Conservation (phyloP, 2,888 invertebrate genomes). For the Athrips mouffetella region DNA sequence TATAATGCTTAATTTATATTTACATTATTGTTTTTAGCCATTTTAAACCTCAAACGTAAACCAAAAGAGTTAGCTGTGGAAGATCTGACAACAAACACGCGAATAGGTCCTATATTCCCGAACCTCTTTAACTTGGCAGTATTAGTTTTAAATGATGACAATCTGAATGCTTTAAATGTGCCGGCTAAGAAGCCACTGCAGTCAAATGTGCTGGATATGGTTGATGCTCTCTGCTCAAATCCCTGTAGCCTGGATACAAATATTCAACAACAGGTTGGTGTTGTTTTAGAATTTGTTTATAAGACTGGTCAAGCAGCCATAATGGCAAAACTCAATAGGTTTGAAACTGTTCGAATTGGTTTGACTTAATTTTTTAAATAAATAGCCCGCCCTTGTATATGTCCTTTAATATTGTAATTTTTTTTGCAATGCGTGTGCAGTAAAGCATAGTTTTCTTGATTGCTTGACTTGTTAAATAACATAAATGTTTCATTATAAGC, state of each 20-base stretch:
- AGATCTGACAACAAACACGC: conserved; percentile 76
- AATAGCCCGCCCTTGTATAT: too few relatives aligned
- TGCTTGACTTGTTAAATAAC: too few relatives aligned
- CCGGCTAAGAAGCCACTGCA: conserved; percentile 68
- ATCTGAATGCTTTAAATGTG: conserved; percentile 67
- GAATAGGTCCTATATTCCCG: conserved; percentile 79
- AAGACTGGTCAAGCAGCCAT: too few relatives aligned
- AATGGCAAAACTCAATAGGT: too few relatives aligned
- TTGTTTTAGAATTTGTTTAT: neutral
- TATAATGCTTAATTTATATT: too few relatives aligned
- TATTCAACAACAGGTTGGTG: conserved; percentile 74
- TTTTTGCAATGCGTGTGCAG: too few relatives aligned
- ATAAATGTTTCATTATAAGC: too few relatives aligned
- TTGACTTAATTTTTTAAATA: too few relatives aligned
- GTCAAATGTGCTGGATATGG: conserved; percentile 73
- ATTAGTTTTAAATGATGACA: conserved; percentile 77
- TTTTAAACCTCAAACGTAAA: conserved; percentile 73
- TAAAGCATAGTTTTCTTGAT: too few relatives aligned
- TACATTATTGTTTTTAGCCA: conserved; percentile 45
- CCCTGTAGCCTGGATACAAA: conserved; percentile 76
- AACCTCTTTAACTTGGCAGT: conserved; percentile 80
- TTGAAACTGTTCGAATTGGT: too few relatives aligned
- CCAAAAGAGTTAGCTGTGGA: conserved; percentile 74
- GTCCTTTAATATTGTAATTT: too few relatives aligned
- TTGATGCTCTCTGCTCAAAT: conserved; percentile 78